Conservation (phyloP, 1,140 invertebrate genomes). For the Cydia strobilella region DNA sequence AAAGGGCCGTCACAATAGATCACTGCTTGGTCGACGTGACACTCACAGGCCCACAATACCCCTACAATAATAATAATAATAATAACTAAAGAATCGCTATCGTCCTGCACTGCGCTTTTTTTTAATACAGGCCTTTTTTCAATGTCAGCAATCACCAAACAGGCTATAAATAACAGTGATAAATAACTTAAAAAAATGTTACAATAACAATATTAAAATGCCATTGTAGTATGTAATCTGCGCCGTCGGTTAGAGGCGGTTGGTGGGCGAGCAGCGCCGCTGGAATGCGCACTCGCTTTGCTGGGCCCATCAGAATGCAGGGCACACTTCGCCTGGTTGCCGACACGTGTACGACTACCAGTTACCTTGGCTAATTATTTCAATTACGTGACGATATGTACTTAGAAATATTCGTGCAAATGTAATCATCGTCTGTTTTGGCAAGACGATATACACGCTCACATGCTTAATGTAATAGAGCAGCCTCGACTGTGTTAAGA, state of each 20-base stretch:
- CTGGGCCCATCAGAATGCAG: slow-evolving; percentile 66
- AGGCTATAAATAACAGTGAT: too few relatives aligned
- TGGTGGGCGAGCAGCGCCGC: slow-evolving; percentile 50
- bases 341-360: slow-evolving; percentile 64
- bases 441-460: not conserved
- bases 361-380: slow-evolving; percentile 67
- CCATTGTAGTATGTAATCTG: not conserved
- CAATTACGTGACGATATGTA: slow-evolving; percentile 48
- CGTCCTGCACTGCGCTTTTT: too few relatives aligned
- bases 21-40: too few relatives aligned
- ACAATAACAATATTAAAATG: not conserved
- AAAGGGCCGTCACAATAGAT: too few relatives aligned
- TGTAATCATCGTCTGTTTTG: slow-evolving; percentile 7
- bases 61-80: too few relatives aligned
- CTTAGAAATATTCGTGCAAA: slow-evolving; percentile 14
- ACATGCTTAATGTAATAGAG: not conserved
- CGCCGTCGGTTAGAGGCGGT: slow-evolving; percentile 39
- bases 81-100: too few relatives aligned
- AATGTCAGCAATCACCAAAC: too few relatives aligned
- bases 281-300: slow-evolving; percentile 68
- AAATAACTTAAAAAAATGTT: too few relatives aligned
- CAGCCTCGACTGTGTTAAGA: not conserved
- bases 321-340: slow-evolving; percentile 57
- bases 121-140: too few relatives aligned
- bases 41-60: too few relatives aligned